Percentiles rank a stretch among this genome's conserved stretches.
phyloP scores from a whole-genome alignment of 2,797 vertebrate species.

The Clarias platycephalus region DNA sequence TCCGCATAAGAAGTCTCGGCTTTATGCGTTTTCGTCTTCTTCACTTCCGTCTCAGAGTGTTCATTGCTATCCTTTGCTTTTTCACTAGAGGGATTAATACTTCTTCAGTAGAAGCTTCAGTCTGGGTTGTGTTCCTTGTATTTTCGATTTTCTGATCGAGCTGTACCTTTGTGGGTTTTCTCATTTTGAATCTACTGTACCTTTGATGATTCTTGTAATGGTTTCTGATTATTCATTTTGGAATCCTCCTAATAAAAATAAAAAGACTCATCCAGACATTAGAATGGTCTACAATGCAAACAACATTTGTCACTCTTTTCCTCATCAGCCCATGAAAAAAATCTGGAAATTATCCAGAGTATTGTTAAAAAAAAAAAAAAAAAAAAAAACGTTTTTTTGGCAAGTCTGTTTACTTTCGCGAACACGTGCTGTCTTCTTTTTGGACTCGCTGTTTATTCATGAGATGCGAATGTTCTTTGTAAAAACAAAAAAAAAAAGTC shows the following conservation, averaged over 20 bases:
- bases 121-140: background rate
- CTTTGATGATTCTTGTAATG: background rate
- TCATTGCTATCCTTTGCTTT: no score
- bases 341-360: background rate
- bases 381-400: background rate
- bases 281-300: background rate
- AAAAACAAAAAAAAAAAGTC: background rate
- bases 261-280: background rate
- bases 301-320: background rate
- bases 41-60: background rate
- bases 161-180: background rate
- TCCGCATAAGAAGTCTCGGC: background rate
- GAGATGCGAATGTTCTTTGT: conserved; percentile 7
- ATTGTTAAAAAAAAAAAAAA: background rate
- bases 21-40: background rate
- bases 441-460: conserved; percentile 24
- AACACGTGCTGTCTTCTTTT: conserved; percentile 15
- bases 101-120: background rate
- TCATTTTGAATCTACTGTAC: background rate
- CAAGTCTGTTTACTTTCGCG: conserved; percentile 7
- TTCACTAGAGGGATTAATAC: background rate
- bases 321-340: no score
- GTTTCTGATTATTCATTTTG: background rate
- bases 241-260: background rate
- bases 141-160: background rate